Conservation (phyloP, 2,888 invertebrate genomes). For the Venusia cambrica region DNA sequence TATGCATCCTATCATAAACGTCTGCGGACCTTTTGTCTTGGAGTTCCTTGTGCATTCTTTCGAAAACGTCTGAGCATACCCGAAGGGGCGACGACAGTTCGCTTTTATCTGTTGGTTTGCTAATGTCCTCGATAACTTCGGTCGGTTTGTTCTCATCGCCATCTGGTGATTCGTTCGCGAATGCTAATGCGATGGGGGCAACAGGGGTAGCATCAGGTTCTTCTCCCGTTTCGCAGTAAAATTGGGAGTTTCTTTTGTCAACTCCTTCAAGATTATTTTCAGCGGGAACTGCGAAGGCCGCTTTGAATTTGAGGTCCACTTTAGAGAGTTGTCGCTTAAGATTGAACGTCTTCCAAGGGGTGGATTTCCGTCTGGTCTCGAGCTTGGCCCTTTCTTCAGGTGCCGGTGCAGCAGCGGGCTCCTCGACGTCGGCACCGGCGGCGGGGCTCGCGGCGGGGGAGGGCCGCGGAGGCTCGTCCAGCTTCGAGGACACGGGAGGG, state of each 20-base stretch:
- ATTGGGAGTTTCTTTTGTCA: conserved; percentile 55
- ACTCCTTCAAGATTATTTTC: conserved; percentile 61
- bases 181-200: conserved; percentile 33
- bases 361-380: conserved; percentile 83
- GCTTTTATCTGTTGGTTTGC: neutral
- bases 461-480: conserved; percentile 48
- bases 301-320: conserved; percentile 88
- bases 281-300: conserved; percentile 77
- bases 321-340: conserved; percentile 90
- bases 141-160: conserved; percentile 31
- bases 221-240: conserved; percentile 53
- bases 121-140: conserved; percentile 39
- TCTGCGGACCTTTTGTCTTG: conserved; percentile 55
- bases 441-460: conserved; percentile 36
- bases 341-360: conserved; percentile 89
- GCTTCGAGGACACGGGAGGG: conserved; percentile 56
- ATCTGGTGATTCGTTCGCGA: conserved; percentile 32
- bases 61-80: conserved; percentile 63
- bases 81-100: conserved; percentile 51
- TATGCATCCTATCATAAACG: conserved; percentile 67
- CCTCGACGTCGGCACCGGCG: conserved; percentile 25
- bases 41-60: conserved; percentile 65
- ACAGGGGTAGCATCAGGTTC: conserved; percentile 35
- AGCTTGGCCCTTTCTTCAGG: conserved; percentile 55
- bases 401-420: conserved; percentile 39